A percentile compares a stretch with the other conserved stretches of the same genome.
phyloP scores from a whole-genome alignment of 2,797 vertebrate species.

The Miichthys miiuy region DNA sequence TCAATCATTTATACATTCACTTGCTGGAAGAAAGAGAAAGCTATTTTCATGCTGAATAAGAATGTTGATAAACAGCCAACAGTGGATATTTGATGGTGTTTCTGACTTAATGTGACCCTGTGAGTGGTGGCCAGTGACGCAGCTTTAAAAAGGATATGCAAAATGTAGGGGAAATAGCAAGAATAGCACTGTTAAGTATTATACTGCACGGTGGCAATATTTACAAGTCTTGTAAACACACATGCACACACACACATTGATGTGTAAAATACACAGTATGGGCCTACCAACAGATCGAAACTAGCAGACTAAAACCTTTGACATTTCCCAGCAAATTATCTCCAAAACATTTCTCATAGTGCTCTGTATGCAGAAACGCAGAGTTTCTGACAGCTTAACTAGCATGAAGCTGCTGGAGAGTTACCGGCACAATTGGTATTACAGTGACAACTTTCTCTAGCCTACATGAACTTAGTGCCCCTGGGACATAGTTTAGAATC shows the following conservation, averaged over 20 bases:
- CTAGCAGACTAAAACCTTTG: conserved; percentile 50
- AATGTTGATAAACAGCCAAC: conserved; percentile 40
- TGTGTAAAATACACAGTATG: conserved; percentile 24
- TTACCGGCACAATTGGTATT: conserved; percentile 44
- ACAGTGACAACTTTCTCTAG: conserved; percentile 73
- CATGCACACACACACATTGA: conserved; percentile 4
- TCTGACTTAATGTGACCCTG: conserved; percentile 28
- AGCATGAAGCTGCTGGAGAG: conserved; percentile 62
- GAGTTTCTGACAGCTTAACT: conserved; percentile 65
- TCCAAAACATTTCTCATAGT: conserved; percentile 51
- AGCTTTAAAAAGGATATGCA: conserved; percentile 43
- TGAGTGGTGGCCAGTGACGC: conserved; percentile 25
- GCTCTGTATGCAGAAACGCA: conserved; percentile 52
- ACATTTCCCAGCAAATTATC: conserved; percentile 56
- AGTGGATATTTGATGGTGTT: conserved; percentile 43
- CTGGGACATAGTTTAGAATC: conserved; percentile 68
- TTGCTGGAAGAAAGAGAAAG: conserved; percentile 40
- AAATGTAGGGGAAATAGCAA: conserved; percentile 16
- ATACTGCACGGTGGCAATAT: conserved; percentile 60
- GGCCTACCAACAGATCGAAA: conserved; percentile 16
- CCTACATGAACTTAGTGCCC: conserved; percentile 68
- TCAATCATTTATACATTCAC: conserved; percentile 33
- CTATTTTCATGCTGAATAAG: conserved; percentile 51
- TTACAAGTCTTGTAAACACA: conserved; percentile 49
- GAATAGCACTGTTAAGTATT: conserved; percentile 25